A percentile compares a stretch with the other conserved stretches of the same genome.
Evolutionary conservation across 1,140 invertebrate species (phyloP).

Genomic region (Meteorus sp.): DNA sequence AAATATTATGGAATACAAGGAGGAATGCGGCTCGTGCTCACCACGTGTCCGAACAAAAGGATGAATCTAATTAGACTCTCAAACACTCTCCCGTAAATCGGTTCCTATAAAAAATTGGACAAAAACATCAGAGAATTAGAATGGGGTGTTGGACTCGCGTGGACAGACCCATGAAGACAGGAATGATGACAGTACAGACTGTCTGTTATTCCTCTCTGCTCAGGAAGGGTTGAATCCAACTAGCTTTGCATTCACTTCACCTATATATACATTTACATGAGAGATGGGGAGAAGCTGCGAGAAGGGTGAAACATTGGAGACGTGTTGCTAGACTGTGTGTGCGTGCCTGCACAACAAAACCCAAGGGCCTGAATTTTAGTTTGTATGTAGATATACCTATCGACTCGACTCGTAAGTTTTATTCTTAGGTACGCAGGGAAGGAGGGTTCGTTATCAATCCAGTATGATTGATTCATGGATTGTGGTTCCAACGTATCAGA

Average conservation of each 20-base stretch:
- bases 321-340: background rate
- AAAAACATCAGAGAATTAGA: slow-evolving; percentile 34
- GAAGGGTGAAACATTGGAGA: slow-evolving; percentile 1
- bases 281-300: slow-evolving; percentile 1
- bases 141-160: slow-evolving; percentile 24
- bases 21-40: slow-evolving; percentile 42
- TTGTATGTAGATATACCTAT: no score
- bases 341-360: background rate
- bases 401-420: no score
- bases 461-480: no score
- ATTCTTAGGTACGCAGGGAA: no score
- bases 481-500: no score
- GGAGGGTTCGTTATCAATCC: no score
- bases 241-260: no score
- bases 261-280: background rate
- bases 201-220: background rate
- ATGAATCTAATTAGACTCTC: slow-evolving; percentile 52
- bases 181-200: slow-evolving; percentile 14
- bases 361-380: no score
- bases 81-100: slow-evolving; percentile 33
- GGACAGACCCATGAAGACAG: slow-evolving; percentile 23
- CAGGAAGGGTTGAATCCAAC: slow-evolving; percentile 30
- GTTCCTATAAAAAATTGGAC: slow-evolving; percentile 31
- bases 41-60: slow-evolving; percentile 53
- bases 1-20: background rate